Conservation (phyloP, 2,888 invertebrate genomes). For the Xiphydria camelus region DNA sequence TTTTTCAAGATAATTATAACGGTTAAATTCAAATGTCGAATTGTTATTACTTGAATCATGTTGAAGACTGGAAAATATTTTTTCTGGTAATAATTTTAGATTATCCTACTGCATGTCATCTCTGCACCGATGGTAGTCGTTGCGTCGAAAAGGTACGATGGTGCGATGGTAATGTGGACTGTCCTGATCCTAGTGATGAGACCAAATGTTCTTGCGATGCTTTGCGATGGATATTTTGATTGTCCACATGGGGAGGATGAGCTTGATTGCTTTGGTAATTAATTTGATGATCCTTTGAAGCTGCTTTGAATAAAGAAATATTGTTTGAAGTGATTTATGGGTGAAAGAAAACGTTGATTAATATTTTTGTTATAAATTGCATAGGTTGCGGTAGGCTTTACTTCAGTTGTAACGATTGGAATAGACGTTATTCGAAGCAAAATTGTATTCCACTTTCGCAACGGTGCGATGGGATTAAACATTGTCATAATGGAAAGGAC, state of each 20-base stretch:
- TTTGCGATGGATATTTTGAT: constrained; percentile 82
- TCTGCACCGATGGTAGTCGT: constrained; percentile 34
- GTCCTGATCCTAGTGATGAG: constrained; percentile 80
- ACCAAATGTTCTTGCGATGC: constrained; percentile 70
- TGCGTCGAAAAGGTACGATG: constrained; percentile 66
- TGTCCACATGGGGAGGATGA: constrained; percentile 84
- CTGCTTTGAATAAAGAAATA: too few species aligned
- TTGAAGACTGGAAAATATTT: too few species aligned
- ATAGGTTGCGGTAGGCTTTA: constrained; percentile 68
- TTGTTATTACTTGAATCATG: too few species aligned
- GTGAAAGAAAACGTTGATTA: too few species aligned
- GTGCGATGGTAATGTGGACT: constrained; percentile 77
- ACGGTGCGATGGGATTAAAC: constrained; percentile 71
- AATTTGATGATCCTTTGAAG: too few species aligned
- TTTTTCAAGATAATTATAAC: too few species aligned
- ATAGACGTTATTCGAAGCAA: constrained; percentile 59
- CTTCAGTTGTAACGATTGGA: constrained; percentile 71
- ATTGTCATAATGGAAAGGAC: constrained; percentile 76
- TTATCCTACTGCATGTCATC: too few species aligned
- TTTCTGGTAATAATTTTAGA: too few species aligned
- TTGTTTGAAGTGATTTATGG: too few species aligned
- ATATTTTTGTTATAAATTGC: too few species aligned
- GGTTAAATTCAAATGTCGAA: too few species aligned
- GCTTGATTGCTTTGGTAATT: constrained; percentile 74
- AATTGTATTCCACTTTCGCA: constrained; percentile 71